Evolutionary conservation across 2,888 invertebrate genomes (phyloP).

Genomic region (Phrixothrix hirtus): DNA sequence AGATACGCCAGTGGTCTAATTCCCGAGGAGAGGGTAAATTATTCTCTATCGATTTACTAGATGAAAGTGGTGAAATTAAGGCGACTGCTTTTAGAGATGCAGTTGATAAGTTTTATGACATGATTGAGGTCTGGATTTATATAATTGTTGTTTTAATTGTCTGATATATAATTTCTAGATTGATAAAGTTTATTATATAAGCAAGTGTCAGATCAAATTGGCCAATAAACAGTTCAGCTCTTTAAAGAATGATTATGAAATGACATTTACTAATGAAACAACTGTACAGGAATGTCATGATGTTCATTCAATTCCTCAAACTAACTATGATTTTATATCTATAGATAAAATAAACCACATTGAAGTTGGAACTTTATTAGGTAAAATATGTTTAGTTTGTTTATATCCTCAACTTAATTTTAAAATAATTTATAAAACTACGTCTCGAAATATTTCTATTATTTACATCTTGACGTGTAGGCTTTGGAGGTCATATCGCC

Average conservation of each 20-base stretch:
- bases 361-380: conserved; percentile 70
- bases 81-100: conserved; percentile 87
- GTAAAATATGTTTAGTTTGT: conserved; percentile 57
- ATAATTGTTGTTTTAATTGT: neutral
- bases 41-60: conserved; percentile 90
- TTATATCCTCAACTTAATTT: too few species aligned
- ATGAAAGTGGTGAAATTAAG: conserved; percentile 92
- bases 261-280: conserved; percentile 78
- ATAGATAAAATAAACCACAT: conserved; percentile 73
- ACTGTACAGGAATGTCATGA: conserved; percentile 49
- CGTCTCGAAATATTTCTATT: too few species aligned
- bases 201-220: conserved; percentile 81
- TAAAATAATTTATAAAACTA: too few species aligned
- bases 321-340: conserved; percentile 76
- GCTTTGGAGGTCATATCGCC: too few species aligned
- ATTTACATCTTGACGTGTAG: too few species aligned
- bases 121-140: conserved; percentile 70
- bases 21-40: conserved; percentile 91
- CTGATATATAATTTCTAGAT: conserved; percentile 22
- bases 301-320: conserved; percentile 71
- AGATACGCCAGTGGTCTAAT: conserved; percentile 87
- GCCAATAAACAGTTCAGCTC: conserved; percentile 89
- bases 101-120: conserved; percentile 86
- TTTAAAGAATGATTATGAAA: conserved; percentile 93
- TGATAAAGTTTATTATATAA: conserved; percentile 84